These are phyloP conservation scores for Dione vanillae DNA, from an alignment of 2,888 invertebrate species.

Conservation along the genomic window DNA sequence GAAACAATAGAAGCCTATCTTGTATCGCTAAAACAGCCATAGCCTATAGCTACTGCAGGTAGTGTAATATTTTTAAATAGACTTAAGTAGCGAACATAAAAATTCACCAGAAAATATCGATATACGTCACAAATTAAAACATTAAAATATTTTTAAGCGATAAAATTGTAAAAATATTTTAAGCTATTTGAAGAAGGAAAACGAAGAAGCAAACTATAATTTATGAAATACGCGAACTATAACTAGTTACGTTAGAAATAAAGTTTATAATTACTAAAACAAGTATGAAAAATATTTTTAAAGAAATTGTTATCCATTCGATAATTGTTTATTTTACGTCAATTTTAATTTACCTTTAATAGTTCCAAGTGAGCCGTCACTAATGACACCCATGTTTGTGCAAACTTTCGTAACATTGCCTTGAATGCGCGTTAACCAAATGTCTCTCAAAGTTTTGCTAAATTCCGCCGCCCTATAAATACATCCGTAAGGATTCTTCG, in stretches of 20 bases:
- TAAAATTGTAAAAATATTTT: too few species aligned
- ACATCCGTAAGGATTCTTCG: slow-evolving; percentile 68
- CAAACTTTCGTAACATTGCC: slow-evolving; percentile 50
- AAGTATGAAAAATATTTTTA: neutral
- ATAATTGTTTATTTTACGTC: neutral
- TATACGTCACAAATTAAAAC: neutral
- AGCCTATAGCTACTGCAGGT: neutral
- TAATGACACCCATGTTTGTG: slow-evolving; percentile 67
- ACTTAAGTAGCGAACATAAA: neutral
- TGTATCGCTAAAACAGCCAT: too few species aligned
- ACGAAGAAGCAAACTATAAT: too few species aligned
- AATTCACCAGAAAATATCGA: neutral
- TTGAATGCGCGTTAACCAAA: slow-evolving; percentile 61
- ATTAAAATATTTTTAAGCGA: too few species aligned
- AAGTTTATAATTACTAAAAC: neutral
- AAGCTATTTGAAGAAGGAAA: too few species aligned
- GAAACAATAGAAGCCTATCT: too few species aligned
- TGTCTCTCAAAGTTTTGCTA: slow-evolving; percentile 57
- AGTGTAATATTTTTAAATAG: neutral
- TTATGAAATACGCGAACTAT: too few species aligned
- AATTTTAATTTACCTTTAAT: slow-evolving; percentile 62
- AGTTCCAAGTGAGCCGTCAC: slow-evolving; percentile 72
- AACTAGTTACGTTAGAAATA: too few species aligned
- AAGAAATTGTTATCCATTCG: neutral
- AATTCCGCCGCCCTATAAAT: slow-evolving; percentile 66